Evolutionary conservation across 2,113 vertebrate species (phyloP), one percentile per base, ranked within the genome.

Genomic region (Hippocampus zosterae): DNA sequence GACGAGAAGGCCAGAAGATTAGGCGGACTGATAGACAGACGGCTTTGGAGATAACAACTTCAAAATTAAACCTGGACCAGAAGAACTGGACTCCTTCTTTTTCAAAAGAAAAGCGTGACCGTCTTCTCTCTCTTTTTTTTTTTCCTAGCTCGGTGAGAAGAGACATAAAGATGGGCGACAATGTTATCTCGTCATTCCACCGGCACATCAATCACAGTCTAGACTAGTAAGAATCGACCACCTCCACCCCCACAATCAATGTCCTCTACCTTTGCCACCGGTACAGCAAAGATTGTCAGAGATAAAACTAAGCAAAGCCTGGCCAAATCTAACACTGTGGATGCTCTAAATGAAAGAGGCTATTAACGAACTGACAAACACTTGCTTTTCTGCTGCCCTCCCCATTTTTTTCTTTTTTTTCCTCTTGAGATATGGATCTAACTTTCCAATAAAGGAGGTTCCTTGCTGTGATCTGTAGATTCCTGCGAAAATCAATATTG

Each of bases 101-200:
- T 67, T 81, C n/a, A 27, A 78, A 82, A 84, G 75, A 84, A 83
- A 88, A 88, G 77, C 79, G 76, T 70, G 61, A 42, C 50, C 77
- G 74, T 72, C 68, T 80, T 79, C 81, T 78, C 71, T 78, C 79
- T 84, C n/a, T n/a, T 73, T 64, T 67, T 76, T 83, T 75, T 67
- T 25, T 72, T 13, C 11, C 42, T 18, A 5, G 50, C 48, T 27
- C 1, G 23, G 19, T 42, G 55, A 74, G 81, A 76, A 69, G 66
- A 71, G 81, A 84, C 81, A 86, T 81, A 90, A 90, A 90, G 89
- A 89, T 90, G 83, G 68, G 81, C 85, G 88, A 90, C 81, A 91
- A 87, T 92, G 90, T 90, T 93, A 92, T 93, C 90, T 90, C 80
- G 21, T 84, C 87, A 77, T 83, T 85, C 82, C 87, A 87, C 83